These are phyloP conservation scores for Rhinichthys osculus DNA, from an alignment of 2,797 vertebrate genomes.

Conservation along the genomic window DNA sequence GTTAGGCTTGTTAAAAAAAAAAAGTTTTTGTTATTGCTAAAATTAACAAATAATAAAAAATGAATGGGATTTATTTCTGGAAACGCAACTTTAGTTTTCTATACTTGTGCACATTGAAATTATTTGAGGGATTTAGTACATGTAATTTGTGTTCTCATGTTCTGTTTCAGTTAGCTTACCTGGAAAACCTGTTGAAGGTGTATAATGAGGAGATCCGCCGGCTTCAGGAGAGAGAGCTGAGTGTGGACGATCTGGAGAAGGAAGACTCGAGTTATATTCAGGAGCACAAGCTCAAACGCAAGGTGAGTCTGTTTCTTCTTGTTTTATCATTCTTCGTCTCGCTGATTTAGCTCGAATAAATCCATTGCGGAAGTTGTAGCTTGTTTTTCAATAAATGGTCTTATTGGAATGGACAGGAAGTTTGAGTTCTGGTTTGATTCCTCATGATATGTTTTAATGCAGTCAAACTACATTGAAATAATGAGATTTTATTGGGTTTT, in stretches of 20 bases:
- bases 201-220: conserved; percentile 87
- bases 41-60: background rate
- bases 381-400: background rate
- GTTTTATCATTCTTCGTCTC: background rate
- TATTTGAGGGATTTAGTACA: too few species aligned
- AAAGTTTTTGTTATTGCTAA: background rate
- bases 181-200: conserved; percentile 89
- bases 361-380: background rate
- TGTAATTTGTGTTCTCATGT: background rate
- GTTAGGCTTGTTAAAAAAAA: background rate
- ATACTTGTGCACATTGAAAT: background rate
- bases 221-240: conserved; percentile 87
- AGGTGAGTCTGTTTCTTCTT: conserved; percentile 65
- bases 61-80: background rate
- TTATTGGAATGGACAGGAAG: background rate
- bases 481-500: too few species aligned
- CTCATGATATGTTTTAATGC: background rate
- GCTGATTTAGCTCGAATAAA: background rate
- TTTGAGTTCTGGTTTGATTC: background rate
- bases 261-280: conserved; percentile 90
- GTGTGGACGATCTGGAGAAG: conserved; percentile 81
- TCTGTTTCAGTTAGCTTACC: conserved; percentile 81
- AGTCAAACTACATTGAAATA: background rate
- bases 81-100: background rate
- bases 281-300: conserved; percentile 89